phyloP scores from a whole-genome alignment of 1,140 invertebrate genomes.

The Drosophila pandora region DNA sequence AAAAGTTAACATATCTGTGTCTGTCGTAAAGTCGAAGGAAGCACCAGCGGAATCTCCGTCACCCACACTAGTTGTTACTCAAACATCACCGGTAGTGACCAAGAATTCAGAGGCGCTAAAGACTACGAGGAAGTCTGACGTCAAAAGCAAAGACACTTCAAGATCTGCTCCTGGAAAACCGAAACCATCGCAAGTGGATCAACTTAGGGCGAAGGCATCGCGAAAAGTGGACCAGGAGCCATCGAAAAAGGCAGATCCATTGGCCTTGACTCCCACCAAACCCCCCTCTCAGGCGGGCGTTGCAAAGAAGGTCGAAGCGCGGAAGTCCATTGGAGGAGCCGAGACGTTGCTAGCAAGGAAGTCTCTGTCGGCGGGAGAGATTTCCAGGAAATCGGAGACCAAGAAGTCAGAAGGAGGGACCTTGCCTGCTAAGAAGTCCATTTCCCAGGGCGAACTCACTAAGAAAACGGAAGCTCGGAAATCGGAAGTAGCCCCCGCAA shows the following conservation, averaged over 20 bases:
- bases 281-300: not conserved
- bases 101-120: slow-evolving; percentile 2
- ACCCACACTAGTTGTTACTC: not conserved
- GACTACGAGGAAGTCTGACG: slow-evolving; percentile 7
- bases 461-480: not conserved
- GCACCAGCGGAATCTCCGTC: not conserved
- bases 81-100: slow-evolving; percentile 4
- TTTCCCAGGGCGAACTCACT: not conserved
- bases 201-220: not conserved
- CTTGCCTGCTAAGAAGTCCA: not conserved
- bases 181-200: not conserved
- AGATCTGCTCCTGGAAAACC: not conserved
- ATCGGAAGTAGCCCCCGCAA: not conserved
- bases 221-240: not conserved
- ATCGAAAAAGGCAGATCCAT: slow-evolving; percentile 2
- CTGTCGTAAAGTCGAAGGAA: slow-evolving; percentile 22
- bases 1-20: slow-evolving; percentile 43
- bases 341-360: not conserved
- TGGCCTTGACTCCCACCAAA: not conserved
- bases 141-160: not conserved
- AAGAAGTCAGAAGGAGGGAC: not conserved
- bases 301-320: not conserved
- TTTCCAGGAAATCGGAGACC: not conserved
- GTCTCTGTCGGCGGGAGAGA: not conserved
- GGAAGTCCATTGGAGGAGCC: slow-evolving; percentile 11